A percentile compares a stretch with the other conserved stretches of the same genome.
Conservation (phyloP, 30 jellyfish, hydroid and myxozoan genomes). For the Turritopsis rubra region DNA sequence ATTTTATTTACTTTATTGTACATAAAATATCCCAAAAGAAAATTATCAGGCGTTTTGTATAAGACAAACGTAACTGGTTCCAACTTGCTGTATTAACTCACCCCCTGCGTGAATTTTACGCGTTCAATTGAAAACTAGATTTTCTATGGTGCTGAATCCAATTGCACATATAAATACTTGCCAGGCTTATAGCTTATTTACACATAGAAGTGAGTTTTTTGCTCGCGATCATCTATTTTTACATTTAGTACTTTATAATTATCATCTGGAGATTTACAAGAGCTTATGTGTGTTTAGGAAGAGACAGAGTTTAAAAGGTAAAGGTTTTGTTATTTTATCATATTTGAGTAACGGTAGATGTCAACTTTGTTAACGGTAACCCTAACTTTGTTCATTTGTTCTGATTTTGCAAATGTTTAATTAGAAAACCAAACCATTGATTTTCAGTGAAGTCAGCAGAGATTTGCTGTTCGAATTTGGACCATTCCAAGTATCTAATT, state of each 20-base stretch:
- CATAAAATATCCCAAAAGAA: background rate
- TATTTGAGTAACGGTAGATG: background rate
- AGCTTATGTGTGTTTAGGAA: background rate
- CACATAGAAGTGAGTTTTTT: background rate
- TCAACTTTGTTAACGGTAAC: too few species aligned
- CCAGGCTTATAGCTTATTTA: background rate
- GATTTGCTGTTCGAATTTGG: too few species aligned
- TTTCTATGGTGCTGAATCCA: background rate
- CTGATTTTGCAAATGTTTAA: too few species aligned
- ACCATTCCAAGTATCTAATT: too few species aligned
- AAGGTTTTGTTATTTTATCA: background rate
- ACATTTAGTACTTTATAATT: background rate
- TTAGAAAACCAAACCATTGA: too few species aligned
- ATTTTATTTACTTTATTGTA: too few species aligned
- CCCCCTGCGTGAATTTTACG: background rate
- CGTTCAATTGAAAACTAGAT: background rate
- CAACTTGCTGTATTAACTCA: background rate
- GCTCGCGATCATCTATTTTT: background rate
- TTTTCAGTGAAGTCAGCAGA: too few species aligned
- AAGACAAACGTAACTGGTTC: background rate
- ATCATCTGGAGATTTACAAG: background rate
- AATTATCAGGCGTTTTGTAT: background rate
- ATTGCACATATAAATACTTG: background rate
- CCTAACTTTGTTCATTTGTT: too few species aligned
- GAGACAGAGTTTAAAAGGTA: background rate